Evolutionary conservation across 2,797 vertebrate species (phyloP).

Genomic region (Syndactyla subalaris): DNA sequence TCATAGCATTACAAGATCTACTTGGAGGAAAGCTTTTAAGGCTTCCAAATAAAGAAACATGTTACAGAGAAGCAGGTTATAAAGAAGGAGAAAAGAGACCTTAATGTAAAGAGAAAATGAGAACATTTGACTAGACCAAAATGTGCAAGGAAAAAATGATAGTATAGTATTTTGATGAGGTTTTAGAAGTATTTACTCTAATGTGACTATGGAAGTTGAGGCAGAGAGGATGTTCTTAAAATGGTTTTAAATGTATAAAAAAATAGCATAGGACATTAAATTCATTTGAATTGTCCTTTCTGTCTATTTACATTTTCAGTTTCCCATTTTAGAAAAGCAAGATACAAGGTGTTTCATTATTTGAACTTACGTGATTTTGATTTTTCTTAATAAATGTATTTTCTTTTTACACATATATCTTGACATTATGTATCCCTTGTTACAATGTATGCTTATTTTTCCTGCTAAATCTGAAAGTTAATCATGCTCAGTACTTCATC

Average conservation of each 20-base stretch:
- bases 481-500: neutral
- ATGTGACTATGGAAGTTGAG: neutral
- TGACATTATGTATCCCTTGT: neutral
- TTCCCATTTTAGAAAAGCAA: neutral
- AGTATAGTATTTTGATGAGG: neutral
- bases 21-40: neutral
- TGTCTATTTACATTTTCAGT: neutral
- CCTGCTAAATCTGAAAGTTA: neutral
- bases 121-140: neutral
- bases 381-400: neutral
- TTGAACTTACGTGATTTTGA: neutral
- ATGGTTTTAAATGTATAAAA: neutral
- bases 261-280: neutral
- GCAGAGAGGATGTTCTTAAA: neutral
- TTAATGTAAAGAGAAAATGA: neutral
- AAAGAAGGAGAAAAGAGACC: neutral
- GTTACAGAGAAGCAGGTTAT: neutral
- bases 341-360: neutral
- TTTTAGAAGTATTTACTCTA: neutral
- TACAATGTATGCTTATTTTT: neutral
- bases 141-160: neutral
- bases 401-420: neutral
- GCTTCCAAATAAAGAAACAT: neutral
- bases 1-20: neutral
- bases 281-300: neutral